phyloP scores from a whole-genome alignment of 2,113 vertebrate genomes.

The Semicossyphus pulcher region DNA sequence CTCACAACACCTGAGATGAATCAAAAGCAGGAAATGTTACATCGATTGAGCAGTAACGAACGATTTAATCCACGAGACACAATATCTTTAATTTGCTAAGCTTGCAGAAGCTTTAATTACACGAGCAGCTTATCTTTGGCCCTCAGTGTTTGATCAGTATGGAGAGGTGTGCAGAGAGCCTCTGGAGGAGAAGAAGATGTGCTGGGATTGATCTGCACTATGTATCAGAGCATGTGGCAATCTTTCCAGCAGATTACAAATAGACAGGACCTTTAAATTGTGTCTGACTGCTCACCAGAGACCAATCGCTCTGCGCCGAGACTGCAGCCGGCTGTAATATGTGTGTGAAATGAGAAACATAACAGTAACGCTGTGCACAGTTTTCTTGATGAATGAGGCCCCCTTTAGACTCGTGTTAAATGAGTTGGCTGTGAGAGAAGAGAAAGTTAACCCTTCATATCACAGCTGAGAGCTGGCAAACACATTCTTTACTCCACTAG shows the following conservation, averaged over 20 bases:
- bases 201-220: constrained; percentile 61
- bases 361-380: constrained; percentile 39
- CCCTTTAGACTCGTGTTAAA: constrained; percentile 52
- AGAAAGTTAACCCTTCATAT: constrained; percentile 37
- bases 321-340: constrained; percentile 49
- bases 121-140: constrained; percentile 55
- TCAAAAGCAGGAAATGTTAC: constrained; percentile 60
- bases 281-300: constrained; percentile 65
- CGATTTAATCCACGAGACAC: constrained; percentile 60
- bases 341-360: constrained; percentile 71
- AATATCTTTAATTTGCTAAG: constrained; percentile 64
- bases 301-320: constrained; percentile 55
- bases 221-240: constrained; percentile 60
- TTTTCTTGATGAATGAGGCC: constrained; percentile 60
- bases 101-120: constrained; percentile 67
- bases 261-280: constrained; percentile 73
- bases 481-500: background rate
- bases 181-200: constrained; percentile 50
- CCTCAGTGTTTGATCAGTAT: constrained; percentile 61
- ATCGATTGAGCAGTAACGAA: constrained; percentile 54
- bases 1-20: constrained; percentile 51
- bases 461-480: background rate
- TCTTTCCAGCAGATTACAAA: constrained; percentile 71
- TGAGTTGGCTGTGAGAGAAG: constrained; percentile 46
- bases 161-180: constrained; percentile 37